Conservation (phyloP, 2,888 invertebrate genomes). For the Tetropium fuscum region DNA sequence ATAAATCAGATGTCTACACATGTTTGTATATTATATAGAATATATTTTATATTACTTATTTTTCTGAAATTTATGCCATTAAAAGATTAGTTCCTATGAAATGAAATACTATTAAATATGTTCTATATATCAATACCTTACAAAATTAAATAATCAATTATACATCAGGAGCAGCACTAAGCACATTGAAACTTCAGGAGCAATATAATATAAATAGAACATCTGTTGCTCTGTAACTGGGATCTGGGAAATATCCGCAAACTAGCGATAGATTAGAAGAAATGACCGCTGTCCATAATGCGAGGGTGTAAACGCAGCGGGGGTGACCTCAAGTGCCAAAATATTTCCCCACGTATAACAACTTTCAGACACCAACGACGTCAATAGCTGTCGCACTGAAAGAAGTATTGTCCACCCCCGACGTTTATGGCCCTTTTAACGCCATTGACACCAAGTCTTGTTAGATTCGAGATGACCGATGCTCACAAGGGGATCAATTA, state of each 20-base stretch:
- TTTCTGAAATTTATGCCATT: too few relatives aligned
- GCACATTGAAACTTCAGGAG: not conserved
- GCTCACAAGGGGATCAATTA: conserved; percentile 10
- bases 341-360: conserved; percentile 25
- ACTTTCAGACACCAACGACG: conserved; percentile 6
- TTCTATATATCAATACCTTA: not conserved
- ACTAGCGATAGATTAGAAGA: conserved; percentile 32
- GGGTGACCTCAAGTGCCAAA: conserved; percentile 36
- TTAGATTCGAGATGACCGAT: conserved; percentile 23
- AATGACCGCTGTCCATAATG: conserved; percentile 24
- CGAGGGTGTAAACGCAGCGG: conserved; percentile 33
- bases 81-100: too few relatives aligned
- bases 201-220: conserved; percentile 1
- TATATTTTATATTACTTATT: too few relatives aligned
- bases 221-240: conserved; percentile 16
- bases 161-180: not conserved
- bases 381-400: conserved; percentile 19
- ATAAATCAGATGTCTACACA: too few relatives aligned
- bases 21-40: too few relatives aligned
- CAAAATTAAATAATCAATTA: not conserved
- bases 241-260: conserved; percentile 4
- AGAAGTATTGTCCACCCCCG: conserved; percentile 32
- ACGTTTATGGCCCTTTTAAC: conserved; percentile 33
- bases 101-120: too few relatives aligned
- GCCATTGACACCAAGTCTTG: conserved; percentile 29